A percentile compares a stretch with the other conserved stretches of the same genome.
Evolutionary conservation across 2,888 invertebrate genomes (phyloP).

Genomic region (Stenodera caucasica): DNA sequence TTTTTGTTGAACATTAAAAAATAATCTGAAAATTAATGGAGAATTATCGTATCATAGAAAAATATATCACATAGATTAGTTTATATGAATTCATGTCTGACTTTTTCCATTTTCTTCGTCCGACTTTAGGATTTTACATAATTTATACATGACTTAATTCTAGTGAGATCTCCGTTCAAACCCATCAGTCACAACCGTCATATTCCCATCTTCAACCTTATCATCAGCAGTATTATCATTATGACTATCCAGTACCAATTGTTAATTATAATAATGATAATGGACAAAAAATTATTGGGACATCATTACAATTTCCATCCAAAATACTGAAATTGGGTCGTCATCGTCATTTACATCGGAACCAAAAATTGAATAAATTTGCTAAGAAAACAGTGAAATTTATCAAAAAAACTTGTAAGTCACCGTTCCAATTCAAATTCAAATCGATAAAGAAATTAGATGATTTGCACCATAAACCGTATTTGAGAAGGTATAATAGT

Average conservation of each 20-base stretch:
- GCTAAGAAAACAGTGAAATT: not conserved
- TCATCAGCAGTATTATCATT: not conserved
- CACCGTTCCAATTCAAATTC: not conserved
- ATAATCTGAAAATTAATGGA: not conserved
- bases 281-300: not conserved
- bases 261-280: not conserved
- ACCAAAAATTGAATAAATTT: not conserved
- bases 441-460: not conserved
- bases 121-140: not conserved
- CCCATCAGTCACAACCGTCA: not conserved
- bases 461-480: not conserved
- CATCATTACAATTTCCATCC: not conserved
- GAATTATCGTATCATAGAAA: not conserved
- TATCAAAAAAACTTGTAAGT: not conserved
- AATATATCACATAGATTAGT: not conserved
- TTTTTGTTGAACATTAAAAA: not conserved
- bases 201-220: not conserved
- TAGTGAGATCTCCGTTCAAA: not conserved
- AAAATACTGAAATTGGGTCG: not conserved
- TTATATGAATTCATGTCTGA: slow-evolving; percentile 1
- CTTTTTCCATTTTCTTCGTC: not conserved
- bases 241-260: not conserved
- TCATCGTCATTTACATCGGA: not conserved
- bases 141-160: not conserved
- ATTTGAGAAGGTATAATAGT: too few species aligned